These are phyloP conservation scores for Agrilus planipennis DNA, from an alignment of 1,140 invertebrate genomes.

Conservation along the genomic window DNA sequence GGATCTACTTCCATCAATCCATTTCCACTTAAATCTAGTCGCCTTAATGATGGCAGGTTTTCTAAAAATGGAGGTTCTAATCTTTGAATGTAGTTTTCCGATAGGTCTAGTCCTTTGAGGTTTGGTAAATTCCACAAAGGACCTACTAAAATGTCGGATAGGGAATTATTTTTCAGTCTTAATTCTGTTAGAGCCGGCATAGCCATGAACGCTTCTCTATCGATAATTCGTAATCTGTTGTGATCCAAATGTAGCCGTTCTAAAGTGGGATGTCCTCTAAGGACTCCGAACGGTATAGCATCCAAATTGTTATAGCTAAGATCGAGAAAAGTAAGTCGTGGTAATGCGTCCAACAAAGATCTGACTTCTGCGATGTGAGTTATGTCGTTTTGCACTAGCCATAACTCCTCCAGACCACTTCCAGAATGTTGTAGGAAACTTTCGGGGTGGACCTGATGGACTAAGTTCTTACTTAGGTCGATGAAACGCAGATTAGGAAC, in stretches of 20 bases:
- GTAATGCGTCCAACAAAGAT: conserved; percentile 61
- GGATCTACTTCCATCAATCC: conserved; percentile 56
- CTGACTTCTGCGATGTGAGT: conserved; percentile 56
- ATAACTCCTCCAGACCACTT: conserved; percentile 62
- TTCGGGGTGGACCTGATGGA: conserved; percentile 67
- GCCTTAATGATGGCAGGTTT: conserved; percentile 61
- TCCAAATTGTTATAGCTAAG: conserved; percentile 61
- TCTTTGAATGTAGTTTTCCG: conserved; percentile 59
- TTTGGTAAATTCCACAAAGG: conserved; percentile 72
- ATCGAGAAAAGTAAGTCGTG: conserved; percentile 62
- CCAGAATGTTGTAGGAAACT: conserved; percentile 61
- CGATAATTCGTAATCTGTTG: conserved; percentile 60
- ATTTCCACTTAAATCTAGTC: conserved; percentile 71
- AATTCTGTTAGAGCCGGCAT: conserved; percentile 74
- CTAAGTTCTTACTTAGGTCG: conserved; percentile 65
- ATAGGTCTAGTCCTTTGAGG: conserved; percentile 70
- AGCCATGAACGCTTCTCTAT: conserved; percentile 60
- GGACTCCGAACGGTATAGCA: conserved; percentile 58
- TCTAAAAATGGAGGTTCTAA: conserved; percentile 57
- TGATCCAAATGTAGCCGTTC: conserved; percentile 70
- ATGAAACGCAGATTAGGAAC: conserved; percentile 58
- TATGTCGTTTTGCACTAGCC: conserved; percentile 62
- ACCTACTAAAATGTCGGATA: conserved; percentile 46
- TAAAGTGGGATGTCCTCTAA: conserved; percentile 63
- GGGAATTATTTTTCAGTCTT: conserved; percentile 64